Evolutionary conservation across 2,797 vertebrate genomes (phyloP).

Genomic region (Mareca penelope): DNA sequence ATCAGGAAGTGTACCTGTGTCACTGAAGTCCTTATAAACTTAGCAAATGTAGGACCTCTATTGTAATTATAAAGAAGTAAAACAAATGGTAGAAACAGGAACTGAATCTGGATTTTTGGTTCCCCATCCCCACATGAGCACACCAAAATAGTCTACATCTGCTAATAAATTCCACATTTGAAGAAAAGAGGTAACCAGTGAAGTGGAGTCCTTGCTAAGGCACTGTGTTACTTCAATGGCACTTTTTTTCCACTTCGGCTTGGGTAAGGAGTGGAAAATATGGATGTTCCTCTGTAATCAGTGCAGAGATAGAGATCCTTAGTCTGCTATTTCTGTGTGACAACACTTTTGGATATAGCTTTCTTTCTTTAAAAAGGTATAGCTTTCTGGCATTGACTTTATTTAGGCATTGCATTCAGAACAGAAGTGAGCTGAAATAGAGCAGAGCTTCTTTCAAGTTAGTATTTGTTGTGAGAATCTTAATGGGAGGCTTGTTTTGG

Average conservation of each 20-base stretch:
- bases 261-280: background rate
- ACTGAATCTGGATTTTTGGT: background rate
- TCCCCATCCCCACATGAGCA: background rate
- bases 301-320: rapidly evolving
- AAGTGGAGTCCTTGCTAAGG: background rate
- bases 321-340: background rate
- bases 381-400: background rate
- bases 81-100: background rate
- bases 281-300: background rate
- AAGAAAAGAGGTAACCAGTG: background rate
- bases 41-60: background rate
- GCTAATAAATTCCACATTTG: background rate
- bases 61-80: background rate
- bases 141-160: background rate
- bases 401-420: background rate
- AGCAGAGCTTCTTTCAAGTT: background rate
- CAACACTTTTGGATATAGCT: background rate
- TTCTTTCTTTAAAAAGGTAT: background rate
- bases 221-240: background rate
- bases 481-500: background rate
- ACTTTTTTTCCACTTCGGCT: background rate
- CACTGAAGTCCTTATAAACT: background rate
- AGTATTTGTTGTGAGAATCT: background rate
- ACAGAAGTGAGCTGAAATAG: background rate
- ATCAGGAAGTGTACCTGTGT: background rate